Base-by-base conservation (phyloP, 2,888 invertebrate genomes). In the Acleris emargana region DNA sequence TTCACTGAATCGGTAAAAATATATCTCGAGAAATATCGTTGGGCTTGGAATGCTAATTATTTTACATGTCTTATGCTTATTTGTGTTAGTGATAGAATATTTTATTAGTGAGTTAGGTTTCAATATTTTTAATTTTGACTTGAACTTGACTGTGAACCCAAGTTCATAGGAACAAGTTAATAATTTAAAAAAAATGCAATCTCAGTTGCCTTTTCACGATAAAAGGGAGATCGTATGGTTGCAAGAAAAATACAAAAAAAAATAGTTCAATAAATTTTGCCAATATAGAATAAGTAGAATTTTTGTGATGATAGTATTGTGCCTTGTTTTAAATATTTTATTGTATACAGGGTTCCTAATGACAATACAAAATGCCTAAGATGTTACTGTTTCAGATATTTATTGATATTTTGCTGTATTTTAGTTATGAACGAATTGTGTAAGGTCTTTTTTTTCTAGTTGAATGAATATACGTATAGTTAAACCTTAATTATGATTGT, bases 181-280 rank as follows among this genome's bases (percentile, higher is more conserved):
- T 63, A 67, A 61, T 55, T 6, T 20, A n/a, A 55, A 70, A 55
- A 59, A 64, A 60, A 54, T 32, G 53, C 73, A 77, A 76, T 81
- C 84, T 84, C 83, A 67, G 69, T 80, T 81, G 76, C 82, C 85
- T 88, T 89, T 87, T 82, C 59, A 69, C 47, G 62, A 66, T 60
- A 59, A 84, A 88, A 87, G 86, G 80, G 76, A 80, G 79, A 76
- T 70, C 72, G 75, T 76, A 83, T 68, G 84, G 76, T 84, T 82
- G 83, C 72, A 71, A 52, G 67, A 45, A 38, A 58, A 18, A 51
- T 42, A 43, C 18, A 20, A 51, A 52, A 58, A 54, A 60, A 57
- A 61, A n/a, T 45, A 51, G 47, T 42, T 53, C 51, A 25, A 54
- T 45, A 55, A 50, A 42, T 54, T 58, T 64, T 64, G 64, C 64